Evolutionary conservation across 1,140 invertebrate genomes (phyloP).

Genomic region (Homalodisca vitripennis): DNA sequence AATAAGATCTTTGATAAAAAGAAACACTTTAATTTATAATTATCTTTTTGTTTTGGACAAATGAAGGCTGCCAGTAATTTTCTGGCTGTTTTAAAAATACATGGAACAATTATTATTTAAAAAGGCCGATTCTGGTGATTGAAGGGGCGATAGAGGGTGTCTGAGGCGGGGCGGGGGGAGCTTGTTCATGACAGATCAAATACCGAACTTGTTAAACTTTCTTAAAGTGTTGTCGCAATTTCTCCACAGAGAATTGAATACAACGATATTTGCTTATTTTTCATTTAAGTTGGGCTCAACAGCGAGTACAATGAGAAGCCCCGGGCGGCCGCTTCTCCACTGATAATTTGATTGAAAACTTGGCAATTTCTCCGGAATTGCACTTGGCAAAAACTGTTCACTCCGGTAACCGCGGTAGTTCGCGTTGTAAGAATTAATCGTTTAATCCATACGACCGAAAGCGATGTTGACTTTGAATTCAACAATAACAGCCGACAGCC

Average conservation of each 20-base stretch:
- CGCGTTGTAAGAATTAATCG: conserved; percentile 15
- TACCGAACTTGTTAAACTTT: conserved; percentile 27
- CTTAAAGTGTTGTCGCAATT: conserved; percentile 27
- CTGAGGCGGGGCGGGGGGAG: not conserved
- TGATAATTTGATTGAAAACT: conserved; percentile 26
- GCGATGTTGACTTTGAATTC: not conserved
- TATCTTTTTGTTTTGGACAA: not conserved
- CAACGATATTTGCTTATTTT: conserved; percentile 26
- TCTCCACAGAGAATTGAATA: conserved; percentile 23
- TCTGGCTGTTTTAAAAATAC: too few species aligned
- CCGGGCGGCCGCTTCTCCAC: conserved; percentile 10
- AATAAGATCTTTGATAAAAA: too few species aligned
- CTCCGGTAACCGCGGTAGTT: conserved; percentile 7
- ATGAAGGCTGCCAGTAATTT: not conserved
- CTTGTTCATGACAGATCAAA: conserved; percentile 14
- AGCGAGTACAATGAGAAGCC: conserved; percentile 16
- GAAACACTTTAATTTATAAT: conserved; percentile 3
- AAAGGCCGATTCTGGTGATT: conserved; percentile 8
- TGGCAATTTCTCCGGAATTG: conserved; percentile 18
- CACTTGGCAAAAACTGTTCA: not conserved
- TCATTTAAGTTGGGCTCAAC: conserved; percentile 20
- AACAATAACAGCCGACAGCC: conserved; percentile 5
- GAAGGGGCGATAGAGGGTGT: conserved; percentile 7
- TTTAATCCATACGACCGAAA: conserved; percentile 2
- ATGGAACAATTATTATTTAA: too few species aligned